Percentiles rank a stretch among this genome's conserved stretches.
Conservation (phyloP, 2,113 vertebrate genomes). For the Tetrax tetrax region DNA sequence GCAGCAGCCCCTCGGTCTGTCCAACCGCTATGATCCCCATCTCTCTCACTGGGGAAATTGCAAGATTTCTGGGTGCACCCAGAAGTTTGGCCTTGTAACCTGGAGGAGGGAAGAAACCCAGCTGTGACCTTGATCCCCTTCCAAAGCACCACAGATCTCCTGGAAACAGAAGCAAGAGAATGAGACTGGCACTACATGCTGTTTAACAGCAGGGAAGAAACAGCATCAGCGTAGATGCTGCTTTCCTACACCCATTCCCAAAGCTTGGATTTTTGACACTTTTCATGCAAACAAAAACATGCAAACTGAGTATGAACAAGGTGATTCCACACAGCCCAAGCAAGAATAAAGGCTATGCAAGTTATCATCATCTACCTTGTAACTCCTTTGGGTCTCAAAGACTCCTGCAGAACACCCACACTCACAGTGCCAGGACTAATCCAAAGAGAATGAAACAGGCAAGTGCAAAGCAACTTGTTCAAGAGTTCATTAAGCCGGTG, state of each 20-base stretch:
- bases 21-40: neutral
- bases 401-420: neutral
- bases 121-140: neutral
- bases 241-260: neutral
- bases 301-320: neutral
- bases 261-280: neutral
- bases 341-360: neutral
- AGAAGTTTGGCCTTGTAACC: neutral
- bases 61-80: neutral
- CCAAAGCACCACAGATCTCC: neutral
- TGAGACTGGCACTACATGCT: accelerated
- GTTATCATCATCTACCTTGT: neutral
- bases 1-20: neutral
- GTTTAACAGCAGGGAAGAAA: neutral
- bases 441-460: neutral
- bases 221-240: neutral
- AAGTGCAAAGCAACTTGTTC: neutral
- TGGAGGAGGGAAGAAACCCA: neutral
- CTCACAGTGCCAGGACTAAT: accelerated
- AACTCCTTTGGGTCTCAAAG: neutral
- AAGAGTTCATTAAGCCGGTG: neutral
- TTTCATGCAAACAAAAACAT: neutral
- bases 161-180: neutral
- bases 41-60: neutral
- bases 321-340: neutral